phyloP scores from a whole-genome alignment of 1,140 invertebrate genomes.

The Drosophila chauvacae region DNA sequence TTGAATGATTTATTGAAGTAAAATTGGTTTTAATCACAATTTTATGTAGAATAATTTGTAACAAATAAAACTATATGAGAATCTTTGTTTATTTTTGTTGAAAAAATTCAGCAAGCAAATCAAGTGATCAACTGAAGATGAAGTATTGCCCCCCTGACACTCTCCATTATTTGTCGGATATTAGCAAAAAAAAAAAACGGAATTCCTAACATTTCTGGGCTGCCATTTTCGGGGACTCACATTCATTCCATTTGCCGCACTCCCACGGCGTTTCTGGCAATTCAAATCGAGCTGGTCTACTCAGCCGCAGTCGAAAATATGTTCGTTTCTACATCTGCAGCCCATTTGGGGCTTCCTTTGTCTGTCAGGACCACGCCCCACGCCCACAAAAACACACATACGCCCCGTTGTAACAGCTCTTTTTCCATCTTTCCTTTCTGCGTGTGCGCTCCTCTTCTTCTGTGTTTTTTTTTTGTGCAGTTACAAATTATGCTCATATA shows the following conservation, averaged over 20 bases:
- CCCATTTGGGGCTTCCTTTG: constrained; percentile 34
- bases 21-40: not conserved
- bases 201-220: constrained; percentile 12
- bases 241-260: constrained; percentile 25
- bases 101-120: not conserved
- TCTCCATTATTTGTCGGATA: constrained; percentile 16
- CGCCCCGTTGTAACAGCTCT: constrained; percentile 45
- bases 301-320: constrained; percentile 46
- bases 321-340: constrained; percentile 60
- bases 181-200: constrained; percentile 2
- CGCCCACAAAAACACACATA: constrained; percentile 29
- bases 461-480: constrained; percentile 58
- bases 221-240: constrained; percentile 10
- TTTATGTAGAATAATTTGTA: not conserved
- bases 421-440: constrained; percentile 28
- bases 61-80: not conserved
- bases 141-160: constrained; percentile 1
- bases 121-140: constrained; percentile 10
- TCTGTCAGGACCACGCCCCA: constrained; percentile 14
- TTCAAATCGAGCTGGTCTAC: constrained; percentile 47
- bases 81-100: not conserved
- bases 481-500: constrained; percentile 83
- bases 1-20: not conserved
- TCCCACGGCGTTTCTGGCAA: constrained; percentile 38
- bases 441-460: constrained; percentile 40